Evolutionary conservation across 2,113 vertebrate species (phyloP).

Genomic region (Rhinopomastus cyanomelas): DNA sequence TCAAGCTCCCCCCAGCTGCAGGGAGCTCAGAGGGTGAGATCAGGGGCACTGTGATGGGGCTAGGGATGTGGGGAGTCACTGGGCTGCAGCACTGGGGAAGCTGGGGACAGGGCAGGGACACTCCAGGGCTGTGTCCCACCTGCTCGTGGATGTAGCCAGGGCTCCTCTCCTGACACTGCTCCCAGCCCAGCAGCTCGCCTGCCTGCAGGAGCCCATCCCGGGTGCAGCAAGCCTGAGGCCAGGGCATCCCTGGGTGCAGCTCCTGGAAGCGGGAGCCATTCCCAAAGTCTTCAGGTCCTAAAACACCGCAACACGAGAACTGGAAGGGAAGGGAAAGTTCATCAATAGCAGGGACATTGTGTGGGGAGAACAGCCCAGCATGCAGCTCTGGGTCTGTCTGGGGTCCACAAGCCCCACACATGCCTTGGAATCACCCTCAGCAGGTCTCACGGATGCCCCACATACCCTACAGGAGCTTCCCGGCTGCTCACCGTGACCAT

Average conservation of each 20-base stretch:
- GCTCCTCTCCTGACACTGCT: not conserved
- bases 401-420: fast-evolving
- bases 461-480: not conserved
- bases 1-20: fast-evolving
- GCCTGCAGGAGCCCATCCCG: not conserved
- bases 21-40: not conserved
- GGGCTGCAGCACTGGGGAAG: not conserved
- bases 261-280: constrained; percentile 56
- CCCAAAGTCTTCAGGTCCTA: constrained; percentile 63
- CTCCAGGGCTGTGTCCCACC: not conserved
- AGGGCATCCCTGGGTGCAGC: constrained; percentile 21
- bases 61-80: not conserved
- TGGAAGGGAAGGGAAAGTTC: not conserved
- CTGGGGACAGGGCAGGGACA: not conserved
- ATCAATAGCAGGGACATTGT: fast-evolving
- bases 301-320: constrained; percentile 70
- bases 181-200: constrained; percentile 25
- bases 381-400: fast-evolving
- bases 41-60: fast-evolving
- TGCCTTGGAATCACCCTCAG: fast-evolving
- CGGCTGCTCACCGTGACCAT: constrained; percentile 53
- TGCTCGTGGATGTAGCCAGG: constrained; percentile 29
- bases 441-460: not conserved
- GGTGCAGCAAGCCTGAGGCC: constrained; percentile 47
- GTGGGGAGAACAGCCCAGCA: not conserved